A percentile compares a stretch with the other conserved stretches of the same genome.
These are phyloP conservation scores for Caenorhabditis sp. DNA, from an alignment of 2,888 invertebrate species.

Conservation along the genomic window DNA sequence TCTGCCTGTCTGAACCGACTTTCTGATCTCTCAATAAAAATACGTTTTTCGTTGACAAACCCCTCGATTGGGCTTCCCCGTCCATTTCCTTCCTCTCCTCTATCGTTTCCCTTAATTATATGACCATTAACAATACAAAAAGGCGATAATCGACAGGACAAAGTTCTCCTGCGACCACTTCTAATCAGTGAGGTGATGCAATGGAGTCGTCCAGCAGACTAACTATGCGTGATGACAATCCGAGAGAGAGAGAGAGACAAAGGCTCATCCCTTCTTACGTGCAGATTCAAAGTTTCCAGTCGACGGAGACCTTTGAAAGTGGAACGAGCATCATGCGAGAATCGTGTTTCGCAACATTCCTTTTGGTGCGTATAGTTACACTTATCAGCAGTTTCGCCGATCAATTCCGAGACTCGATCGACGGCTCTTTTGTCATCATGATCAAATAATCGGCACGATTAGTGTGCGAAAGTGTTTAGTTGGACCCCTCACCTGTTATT, in stretches of 20 bases:
- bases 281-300: no score
- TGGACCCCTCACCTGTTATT: neutral
- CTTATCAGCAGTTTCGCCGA: conserved; percentile 24
- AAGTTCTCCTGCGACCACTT: conserved; percentile 9
- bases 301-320: neutral
- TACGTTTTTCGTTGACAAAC: conserved; percentile 21
- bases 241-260: no score
- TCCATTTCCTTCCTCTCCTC: neutral
- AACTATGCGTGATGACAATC: conserved; percentile 1
- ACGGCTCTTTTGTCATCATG: conserved; percentile 27
- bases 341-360: conserved; percentile 14
- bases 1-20: conserved; percentile 6
- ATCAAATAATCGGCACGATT: conserved; percentile 33
- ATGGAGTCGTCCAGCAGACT: neutral
- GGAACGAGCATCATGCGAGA: neutral
- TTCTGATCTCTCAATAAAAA: conserved; percentile 18
- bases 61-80: conserved; percentile 6
- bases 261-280: conserved; percentile 8
- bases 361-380: conserved; percentile 26
- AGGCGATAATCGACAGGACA: conserved; percentile 10
- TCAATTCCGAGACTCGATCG: conserved; percentile 32
- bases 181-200: conserved; percentile 32
- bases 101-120: no score
- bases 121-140: no score
- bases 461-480: conserved; percentile 14